These are phyloP conservation scores for Fragum fragum DNA, from an alignment of 2,888 invertebrate species.

Conservation along the genomic window DNA sequence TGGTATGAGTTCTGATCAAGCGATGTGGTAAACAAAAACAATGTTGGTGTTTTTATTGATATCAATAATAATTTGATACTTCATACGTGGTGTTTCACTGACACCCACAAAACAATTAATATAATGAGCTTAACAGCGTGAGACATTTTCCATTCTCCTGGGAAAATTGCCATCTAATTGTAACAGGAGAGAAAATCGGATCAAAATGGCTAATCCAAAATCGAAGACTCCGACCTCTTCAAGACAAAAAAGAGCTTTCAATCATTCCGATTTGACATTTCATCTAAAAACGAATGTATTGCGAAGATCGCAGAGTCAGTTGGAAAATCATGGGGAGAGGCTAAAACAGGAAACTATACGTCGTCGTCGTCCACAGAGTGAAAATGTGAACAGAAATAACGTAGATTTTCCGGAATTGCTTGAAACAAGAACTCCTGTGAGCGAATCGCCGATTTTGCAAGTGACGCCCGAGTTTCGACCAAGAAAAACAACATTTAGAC, in stretches of 20 bases:
- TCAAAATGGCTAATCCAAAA: constrained; percentile 62
- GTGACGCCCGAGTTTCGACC: neutral
- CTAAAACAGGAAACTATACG: neutral
- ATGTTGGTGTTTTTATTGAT: neutral
- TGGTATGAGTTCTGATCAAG: too few relatives aligned
- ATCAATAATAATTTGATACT: neutral
- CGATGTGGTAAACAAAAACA: too few relatives aligned
- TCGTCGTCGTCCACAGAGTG: neutral
- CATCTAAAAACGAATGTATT: neutral
- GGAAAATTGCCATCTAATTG: constrained; percentile 23
- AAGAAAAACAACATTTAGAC: constrained; percentile 32
- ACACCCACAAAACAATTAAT: constrained; percentile 4
- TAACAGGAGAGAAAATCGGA: constrained; percentile 24
- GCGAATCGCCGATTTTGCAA: neutral
- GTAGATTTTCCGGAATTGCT: neutral
- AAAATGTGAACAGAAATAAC: neutral
- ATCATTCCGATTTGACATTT: neutral
- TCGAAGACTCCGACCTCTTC: constrained; percentile 50
- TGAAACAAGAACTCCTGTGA: neutral
- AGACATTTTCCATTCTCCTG: neutral
- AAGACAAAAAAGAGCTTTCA: neutral
- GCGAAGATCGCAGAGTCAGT: constrained; percentile 20
- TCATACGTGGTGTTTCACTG: neutral
- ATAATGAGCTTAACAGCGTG: constrained; percentile 12
- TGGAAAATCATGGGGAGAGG: neutral